A percentile compares a stretch with the other conserved stretches of the same genome.
These are phyloP conservation scores for Furnarius figulus DNA, from an alignment of 2,113 vertebrate genomes.

Conservation along the genomic window DNA sequence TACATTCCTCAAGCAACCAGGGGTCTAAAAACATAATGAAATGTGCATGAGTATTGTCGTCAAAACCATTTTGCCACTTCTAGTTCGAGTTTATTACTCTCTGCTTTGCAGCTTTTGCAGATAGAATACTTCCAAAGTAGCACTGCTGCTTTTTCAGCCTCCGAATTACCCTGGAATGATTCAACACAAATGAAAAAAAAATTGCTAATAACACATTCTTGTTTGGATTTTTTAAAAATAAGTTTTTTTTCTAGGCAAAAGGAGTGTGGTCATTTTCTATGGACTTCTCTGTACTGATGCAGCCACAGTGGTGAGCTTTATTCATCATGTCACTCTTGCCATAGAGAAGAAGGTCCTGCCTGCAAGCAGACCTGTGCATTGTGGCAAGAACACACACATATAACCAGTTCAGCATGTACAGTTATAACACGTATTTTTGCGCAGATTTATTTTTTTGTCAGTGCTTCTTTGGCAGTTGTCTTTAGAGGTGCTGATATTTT, in stretches of 20 bases:
- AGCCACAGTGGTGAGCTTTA: background rate
- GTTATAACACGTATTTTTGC: background rate
- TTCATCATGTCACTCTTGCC: background rate
- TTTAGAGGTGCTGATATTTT: background rate
- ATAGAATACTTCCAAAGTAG: constrained; percentile 3
- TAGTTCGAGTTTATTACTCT: background rate
- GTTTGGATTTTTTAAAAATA: background rate
- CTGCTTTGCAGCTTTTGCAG: background rate
- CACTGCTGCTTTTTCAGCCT: background rate
- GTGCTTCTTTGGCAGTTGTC: background rate
- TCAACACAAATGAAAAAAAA: background rate
- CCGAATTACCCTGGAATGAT: background rate
- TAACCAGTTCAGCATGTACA: background rate
- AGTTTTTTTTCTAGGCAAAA: background rate
- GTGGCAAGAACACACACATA: background rate
- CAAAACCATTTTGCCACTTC: background rate
- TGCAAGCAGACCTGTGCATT: background rate
- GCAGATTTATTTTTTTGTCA: background rate
- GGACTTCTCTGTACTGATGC: background rate
- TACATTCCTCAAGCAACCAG: background rate
- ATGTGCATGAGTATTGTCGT: background rate
- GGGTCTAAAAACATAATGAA: background rate
- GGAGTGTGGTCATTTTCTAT: background rate
- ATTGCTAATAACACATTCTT: background rate
- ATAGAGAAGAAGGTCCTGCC: background rate